A percentile compares a stretch with the other conserved stretches of the same genome.
Conservation (phyloP, 2,888 invertebrate genomes). For the Leptopilina drosophilae region DNA sequence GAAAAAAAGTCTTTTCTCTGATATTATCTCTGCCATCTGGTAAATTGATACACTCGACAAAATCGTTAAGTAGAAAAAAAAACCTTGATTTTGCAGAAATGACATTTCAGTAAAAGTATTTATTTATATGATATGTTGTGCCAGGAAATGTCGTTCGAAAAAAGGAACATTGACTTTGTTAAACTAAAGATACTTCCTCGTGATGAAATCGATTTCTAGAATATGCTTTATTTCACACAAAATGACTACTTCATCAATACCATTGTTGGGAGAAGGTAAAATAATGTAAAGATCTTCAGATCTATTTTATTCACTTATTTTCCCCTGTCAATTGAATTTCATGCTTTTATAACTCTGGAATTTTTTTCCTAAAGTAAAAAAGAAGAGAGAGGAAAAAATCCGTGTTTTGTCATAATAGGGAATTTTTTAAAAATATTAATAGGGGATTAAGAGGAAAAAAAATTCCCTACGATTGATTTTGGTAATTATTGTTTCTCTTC, state of each 20-base stretch:
- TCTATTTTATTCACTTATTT: background rate
- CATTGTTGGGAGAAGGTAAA: background rate
- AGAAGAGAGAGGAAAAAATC: background rate
- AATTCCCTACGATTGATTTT: too few relatives aligned
- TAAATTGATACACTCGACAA: conserved; percentile 3
- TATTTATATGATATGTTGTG: conserved; percentile 11
- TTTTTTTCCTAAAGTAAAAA: background rate
- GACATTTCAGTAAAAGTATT: background rate
- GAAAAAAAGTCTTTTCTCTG: background rate
- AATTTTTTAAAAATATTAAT: too few relatives aligned
- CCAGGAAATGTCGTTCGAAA: conserved; percentile 12
- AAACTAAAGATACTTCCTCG: conserved; percentile 7
- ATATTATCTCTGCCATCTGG: conserved; percentile 11
- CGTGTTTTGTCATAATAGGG: background rate
- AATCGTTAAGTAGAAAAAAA: background rate
- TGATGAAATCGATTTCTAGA: conserved; percentile 8
- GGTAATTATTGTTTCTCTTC: too few relatives aligned
- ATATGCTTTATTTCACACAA: conserved; percentile 11
- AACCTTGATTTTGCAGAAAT: conserved; percentile 21
- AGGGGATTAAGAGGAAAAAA: too few relatives aligned
- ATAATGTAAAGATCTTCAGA: background rate
- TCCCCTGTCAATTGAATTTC: background rate
- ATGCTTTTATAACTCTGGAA: background rate
- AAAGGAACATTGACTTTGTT: conserved; percentile 6
- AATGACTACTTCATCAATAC: conserved; percentile 3